Evolutionary conservation across 2,888 invertebrate species (phyloP).

Genomic region (Priocnemis perturbator): DNA sequence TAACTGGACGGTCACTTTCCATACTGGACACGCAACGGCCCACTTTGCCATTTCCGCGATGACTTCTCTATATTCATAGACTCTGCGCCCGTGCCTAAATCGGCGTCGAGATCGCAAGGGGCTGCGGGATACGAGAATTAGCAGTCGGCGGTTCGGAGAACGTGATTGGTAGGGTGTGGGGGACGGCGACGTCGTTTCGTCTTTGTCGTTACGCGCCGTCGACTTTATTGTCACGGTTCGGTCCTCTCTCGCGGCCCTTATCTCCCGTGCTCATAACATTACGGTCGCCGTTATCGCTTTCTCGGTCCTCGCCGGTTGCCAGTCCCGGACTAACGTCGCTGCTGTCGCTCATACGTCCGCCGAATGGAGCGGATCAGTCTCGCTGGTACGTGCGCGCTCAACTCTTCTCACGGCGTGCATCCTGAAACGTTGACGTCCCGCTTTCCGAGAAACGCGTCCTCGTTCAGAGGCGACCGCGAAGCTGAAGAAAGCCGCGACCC

Average conservation of each 20-base stretch:
- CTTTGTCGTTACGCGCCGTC: constrained; percentile 27
- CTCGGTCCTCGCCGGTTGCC: constrained; percentile 41
- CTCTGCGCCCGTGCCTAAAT: too few relatives aligned
- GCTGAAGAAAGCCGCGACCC: too few relatives aligned
- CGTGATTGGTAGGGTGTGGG: too few relatives aligned
- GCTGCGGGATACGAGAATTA: too few relatives aligned
- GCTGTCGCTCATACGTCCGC: neutral
- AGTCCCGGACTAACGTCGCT: neutral
- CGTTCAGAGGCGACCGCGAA: neutral
- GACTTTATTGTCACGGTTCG: constrained; percentile 45
- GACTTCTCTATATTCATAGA: too few relatives aligned
- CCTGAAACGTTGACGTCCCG: neutral
- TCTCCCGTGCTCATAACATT: constrained; percentile 63
- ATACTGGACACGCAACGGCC: too few relatives aligned
- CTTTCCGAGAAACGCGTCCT: constrained; percentile 7
- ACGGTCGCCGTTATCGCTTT: constrained; percentile 65
- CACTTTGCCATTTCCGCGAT: too few relatives aligned
- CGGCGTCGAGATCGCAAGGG: too few relatives aligned
- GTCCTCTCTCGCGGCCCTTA: constrained; percentile 51
- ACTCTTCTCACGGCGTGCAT: too few relatives aligned
- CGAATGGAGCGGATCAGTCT: constrained; percentile 12
- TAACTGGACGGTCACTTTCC: too few relatives aligned
- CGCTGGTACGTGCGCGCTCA: neutral
- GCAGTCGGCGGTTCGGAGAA: too few relatives aligned
- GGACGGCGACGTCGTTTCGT: neutral